Evolutionary conservation across 2,113 vertebrate species (phyloP).

Genomic region (Saguinus midas): DNA sequence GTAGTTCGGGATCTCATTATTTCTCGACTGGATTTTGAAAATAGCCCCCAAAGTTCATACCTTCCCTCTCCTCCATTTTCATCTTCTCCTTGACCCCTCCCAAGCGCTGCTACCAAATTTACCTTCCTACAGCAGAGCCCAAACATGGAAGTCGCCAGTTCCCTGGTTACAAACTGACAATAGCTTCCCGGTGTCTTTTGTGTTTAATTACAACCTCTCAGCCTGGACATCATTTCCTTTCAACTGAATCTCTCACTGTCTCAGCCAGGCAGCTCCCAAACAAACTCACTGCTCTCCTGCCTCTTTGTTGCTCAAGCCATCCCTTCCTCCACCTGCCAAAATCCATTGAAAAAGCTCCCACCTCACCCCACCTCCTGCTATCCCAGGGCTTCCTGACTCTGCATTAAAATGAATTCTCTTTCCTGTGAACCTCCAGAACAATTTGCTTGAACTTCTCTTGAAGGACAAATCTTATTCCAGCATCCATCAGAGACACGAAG

Average conservation of each 20-base stretch:
- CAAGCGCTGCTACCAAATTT: fast-evolving
- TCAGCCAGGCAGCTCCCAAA: neutral
- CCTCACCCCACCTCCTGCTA: neutral
- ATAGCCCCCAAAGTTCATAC: neutral
- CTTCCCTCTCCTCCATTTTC: neutral
- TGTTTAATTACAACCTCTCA: neutral
- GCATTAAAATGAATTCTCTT: neutral
- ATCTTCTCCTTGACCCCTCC: neutral
- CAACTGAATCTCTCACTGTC: neutral
- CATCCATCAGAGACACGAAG: neutral
- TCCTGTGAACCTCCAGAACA: neutral
- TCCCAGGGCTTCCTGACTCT: neutral
- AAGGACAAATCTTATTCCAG: neutral
- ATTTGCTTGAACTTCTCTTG: neutral
- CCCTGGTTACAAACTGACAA: neutral
- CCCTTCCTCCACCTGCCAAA: neutral
- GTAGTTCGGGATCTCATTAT: neutral
- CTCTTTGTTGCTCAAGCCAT: neutral
- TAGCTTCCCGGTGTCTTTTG: neutral
- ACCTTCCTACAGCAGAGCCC: neutral
- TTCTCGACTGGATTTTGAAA: conserved; percentile 37
- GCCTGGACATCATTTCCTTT: neutral
- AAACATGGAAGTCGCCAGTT: neutral
- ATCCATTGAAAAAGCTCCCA: neutral
- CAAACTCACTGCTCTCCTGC: neutral